A percentile compares a stretch with the other conserved stretches of the same genome.
Conservation (phyloP, 2,797 vertebrate species). For the Amphiprion clarkii region DNA sequence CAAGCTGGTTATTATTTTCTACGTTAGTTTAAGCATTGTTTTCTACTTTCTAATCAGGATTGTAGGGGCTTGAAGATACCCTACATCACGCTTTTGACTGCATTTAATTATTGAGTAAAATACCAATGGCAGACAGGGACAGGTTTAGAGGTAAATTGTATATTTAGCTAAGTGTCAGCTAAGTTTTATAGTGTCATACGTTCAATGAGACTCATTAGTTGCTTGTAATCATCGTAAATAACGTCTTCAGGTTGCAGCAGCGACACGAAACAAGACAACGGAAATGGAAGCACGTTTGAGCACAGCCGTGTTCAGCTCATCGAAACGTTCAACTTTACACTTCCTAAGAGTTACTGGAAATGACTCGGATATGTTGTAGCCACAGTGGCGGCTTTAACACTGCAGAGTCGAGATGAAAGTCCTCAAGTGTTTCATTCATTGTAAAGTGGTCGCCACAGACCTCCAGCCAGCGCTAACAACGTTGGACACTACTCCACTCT, state of each 20-base stretch:
- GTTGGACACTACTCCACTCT: slow-evolving; percentile 31
- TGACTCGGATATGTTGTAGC: accelerated
- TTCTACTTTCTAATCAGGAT: not conserved
- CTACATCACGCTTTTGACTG: too few species aligned
- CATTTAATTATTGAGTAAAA: not conserved
- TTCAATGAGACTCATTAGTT: not conserved
- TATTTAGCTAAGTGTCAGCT: not conserved
- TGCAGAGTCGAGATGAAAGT: not conserved
- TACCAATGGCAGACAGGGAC: not conserved
- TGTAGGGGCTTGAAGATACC: too few species aligned
- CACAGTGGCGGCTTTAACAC: accelerated
- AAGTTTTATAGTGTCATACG: not conserved
- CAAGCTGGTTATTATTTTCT: not conserved
- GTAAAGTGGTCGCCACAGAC: not conserved
- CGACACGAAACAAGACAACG: slow-evolving; percentile 2
- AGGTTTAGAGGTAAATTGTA: not conserved
- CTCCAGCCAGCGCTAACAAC: slow-evolving; percentile 30
- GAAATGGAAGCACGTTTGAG: slow-evolving; percentile 37
- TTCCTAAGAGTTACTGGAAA: not conserved
- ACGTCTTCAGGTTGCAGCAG: not conserved
- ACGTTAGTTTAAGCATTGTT: not conserved
- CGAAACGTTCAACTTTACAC: slow-evolving; percentile 24
- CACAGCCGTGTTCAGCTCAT: not conserved
- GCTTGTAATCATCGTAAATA: not conserved
- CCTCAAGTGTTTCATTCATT: slow-evolving; percentile 51